Evolutionary conservation across 2,888 invertebrate species (phyloP).

Genomic region (Acholoe squamosa): DNA sequence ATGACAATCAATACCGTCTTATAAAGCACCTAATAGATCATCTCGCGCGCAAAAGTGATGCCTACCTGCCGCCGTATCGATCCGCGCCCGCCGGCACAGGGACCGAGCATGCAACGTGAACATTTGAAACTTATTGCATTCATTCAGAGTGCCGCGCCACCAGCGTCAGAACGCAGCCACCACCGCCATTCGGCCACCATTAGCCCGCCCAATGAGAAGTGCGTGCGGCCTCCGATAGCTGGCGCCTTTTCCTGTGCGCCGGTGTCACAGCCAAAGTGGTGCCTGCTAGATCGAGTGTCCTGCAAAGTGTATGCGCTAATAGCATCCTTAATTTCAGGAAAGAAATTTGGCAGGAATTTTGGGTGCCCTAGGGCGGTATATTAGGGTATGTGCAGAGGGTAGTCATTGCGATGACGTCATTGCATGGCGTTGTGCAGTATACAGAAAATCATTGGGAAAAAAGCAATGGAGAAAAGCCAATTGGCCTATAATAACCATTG

Average conservation of each 20-base stretch:
- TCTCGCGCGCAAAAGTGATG: conserved; percentile 44
- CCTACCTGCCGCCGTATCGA: conserved; percentile 29
- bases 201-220: neutral
- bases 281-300: neutral
- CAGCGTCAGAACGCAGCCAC: neutral
- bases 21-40: conserved; percentile 54
- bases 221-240: conserved; percentile 7
- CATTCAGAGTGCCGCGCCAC: neutral
- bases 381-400: no score
- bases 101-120: conserved; percentile 34
- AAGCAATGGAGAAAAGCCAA: no score
- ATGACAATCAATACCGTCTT: conserved; percentile 58
- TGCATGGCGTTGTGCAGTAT: no score
- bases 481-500: no score
- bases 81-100: neutral
- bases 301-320: neutral
- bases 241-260: conserved; percentile 39
- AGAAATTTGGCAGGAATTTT: no score
- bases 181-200: conserved; percentile 17
- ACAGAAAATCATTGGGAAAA: no score
- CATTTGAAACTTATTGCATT: conserved; percentile 63
- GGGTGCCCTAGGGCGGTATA: no score
- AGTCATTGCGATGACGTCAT: no score
- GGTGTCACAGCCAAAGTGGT: neutral
- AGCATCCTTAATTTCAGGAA: no score